Evolutionary conservation across 2,797 vertebrate species (phyloP).

Genomic region (Xerus rutilus): DNA sequence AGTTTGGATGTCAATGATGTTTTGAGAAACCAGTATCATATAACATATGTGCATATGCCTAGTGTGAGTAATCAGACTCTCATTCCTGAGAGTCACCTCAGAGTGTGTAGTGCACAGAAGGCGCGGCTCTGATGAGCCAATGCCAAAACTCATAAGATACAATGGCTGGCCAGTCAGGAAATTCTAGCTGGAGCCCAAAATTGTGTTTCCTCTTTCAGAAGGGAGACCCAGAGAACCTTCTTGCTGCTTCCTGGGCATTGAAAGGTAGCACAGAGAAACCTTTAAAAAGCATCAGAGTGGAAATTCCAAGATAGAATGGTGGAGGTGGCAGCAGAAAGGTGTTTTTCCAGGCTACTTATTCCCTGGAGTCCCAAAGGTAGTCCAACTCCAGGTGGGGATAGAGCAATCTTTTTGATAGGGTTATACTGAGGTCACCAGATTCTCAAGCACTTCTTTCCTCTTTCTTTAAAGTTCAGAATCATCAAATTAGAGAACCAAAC

Average conservation of each 20-base stretch:
- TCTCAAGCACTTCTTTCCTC: background rate
- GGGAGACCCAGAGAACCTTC: background rate
- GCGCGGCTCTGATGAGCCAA: background rate
- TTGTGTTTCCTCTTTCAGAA: background rate
- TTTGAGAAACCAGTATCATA: background rate
- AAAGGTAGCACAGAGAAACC: background rate
- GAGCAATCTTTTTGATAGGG: background rate
- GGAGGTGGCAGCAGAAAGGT: background rate
- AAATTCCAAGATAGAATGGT: background rate
- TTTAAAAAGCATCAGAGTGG: background rate
- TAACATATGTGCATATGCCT: background rate
- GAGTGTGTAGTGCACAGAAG: background rate
- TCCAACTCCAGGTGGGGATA: background rate
- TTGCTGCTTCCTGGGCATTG: background rate
- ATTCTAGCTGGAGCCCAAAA: background rate
- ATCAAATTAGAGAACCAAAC: constrained; percentile 57
- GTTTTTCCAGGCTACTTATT: background rate
- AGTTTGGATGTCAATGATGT: background rate
- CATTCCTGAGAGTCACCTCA: background rate
- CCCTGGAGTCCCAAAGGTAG: background rate
- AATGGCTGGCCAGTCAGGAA: background rate
- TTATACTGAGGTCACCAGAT: background rate
- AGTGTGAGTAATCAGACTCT: background rate
- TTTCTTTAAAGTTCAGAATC: constrained; percentile 47
- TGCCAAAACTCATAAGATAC: background rate